Conservation (phyloP, 1,140 invertebrate species). For the Apocrypta bakeri region DNA sequence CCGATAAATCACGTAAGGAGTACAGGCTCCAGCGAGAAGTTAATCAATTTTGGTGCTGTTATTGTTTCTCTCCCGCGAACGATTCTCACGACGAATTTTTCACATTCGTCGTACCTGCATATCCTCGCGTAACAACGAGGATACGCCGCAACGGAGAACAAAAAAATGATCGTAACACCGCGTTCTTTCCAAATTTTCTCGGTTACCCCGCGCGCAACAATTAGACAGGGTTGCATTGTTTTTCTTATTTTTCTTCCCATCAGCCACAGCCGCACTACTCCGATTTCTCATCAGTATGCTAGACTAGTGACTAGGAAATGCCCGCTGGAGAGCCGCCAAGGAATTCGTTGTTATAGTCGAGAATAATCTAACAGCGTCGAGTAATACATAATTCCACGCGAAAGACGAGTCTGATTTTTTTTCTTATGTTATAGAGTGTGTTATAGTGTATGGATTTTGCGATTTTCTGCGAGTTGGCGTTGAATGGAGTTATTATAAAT, state of each 20-base stretch:
- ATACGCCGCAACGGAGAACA: too few species aligned
- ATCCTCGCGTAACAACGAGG: too few species aligned
- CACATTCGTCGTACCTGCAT: slow-evolving; percentile 1
- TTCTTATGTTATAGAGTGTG: too few species aligned
- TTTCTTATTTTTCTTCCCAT: slow-evolving; percentile 9
- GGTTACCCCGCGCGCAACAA: not conserved
- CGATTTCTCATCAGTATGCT: slow-evolving; percentile 21
- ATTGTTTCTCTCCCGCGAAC: not conserved
- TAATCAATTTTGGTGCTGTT: not conserved
- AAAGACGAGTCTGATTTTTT: not conserved
- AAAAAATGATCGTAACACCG: not conserved
- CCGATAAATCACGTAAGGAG: not conserved
- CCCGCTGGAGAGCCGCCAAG: slow-evolving; percentile 25
- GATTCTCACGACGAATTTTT: not conserved
- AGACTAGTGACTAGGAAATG: slow-evolving; percentile 12
- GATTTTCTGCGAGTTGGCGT: too few species aligned
- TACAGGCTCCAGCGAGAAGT: not conserved
- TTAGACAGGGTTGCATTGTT: slow-evolving; percentile 2
- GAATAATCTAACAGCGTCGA: slow-evolving; percentile 2
- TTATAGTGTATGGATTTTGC: too few species aligned
- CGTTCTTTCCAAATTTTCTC: not conserved
- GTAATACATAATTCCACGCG: slow-evolving; percentile 22
- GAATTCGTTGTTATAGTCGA: not conserved
- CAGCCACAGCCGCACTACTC: not conserved
- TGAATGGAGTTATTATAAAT: too few species aligned